These are phyloP conservation scores for Alouatta palliata DNA, from an alignment of 2,113 vertebrate genomes.

Conservation along the genomic window DNA sequence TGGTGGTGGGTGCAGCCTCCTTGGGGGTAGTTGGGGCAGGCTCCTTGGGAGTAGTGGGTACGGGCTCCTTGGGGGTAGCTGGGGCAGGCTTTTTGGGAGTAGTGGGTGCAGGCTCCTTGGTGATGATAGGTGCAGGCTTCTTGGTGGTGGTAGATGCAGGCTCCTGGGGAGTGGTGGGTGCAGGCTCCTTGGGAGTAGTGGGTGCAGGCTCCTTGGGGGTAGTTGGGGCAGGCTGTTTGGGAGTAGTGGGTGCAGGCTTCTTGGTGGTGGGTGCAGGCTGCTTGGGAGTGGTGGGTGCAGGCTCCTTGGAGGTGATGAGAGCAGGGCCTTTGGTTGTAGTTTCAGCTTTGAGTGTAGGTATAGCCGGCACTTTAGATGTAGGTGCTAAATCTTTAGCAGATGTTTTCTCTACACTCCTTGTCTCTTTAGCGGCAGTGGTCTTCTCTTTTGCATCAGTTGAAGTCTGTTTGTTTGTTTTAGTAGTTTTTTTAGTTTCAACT, in stretches of 20 bases:
- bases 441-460: constrained; percentile 61
- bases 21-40: background rate
- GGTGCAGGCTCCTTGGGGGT: background rate
- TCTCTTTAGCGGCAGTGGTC: constrained; percentile 59
- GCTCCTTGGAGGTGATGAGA: background rate
- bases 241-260: background rate
- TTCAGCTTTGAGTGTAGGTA: constrained; percentile 17
- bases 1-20: fast-evolving
- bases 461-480: constrained; percentile 43
- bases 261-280: background rate
- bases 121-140: background rate
- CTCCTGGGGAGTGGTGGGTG: background rate
- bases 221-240: background rate
- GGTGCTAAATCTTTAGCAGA: constrained; percentile 8
- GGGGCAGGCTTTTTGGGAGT: background rate
- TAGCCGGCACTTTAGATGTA: constrained; percentile 26
- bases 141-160: background rate
- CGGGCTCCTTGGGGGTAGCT: background rate
- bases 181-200: background rate
- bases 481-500: constrained; percentile 17
- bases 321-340: constrained; percentile 21
- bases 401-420: constrained; percentile 31
- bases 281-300: background rate
- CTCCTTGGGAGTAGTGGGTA: too few species aligned
- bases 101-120: background rate